Evolutionary conservation across 2,797 vertebrate species (phyloP), one percentile per base, ranked within the genome.

Genomic region (Thamnophis elegans): DNA sequence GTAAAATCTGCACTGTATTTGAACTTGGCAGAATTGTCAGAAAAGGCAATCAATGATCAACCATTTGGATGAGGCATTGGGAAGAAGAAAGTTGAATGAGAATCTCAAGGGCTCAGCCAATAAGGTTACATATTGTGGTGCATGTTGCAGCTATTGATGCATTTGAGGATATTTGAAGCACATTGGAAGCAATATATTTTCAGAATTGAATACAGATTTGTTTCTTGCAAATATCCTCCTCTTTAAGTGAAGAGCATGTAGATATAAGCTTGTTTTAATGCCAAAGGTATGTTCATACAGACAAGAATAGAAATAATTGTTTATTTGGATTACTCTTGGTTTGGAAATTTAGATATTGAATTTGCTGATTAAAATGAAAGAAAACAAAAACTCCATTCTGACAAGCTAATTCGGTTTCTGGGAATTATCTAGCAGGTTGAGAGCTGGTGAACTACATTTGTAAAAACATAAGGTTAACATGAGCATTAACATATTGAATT

Each of bases 381-480:
- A 92, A 95, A 94, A 78, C 85, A 93, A 91, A 94, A 92, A 8
- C 73, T 94, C 10, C 25, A 28, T 25, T 95, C 78, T 54, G 53
- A 68, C 56, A 93, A 0, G 28, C 14, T 91, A 0, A 89, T 47
- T 90, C 32, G 91, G n/a, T 59, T n/a, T 59, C 51, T 87, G 42
- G 82, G 82, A 73, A 60, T 54, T 90, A 55, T 55, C 36, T 91
- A 89, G 85, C 88, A 95, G 90, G 89, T 89, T 55, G 32, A 51
- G 93, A 91, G 88, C 42, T 95, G 18, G 28, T n/a, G 92, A 93
- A 47, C n/a, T 91, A 94, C 2, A 0, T 92, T 94, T 94, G 10
- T 13, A 86, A 91, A 85, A 94, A 82, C 25, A 53, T 53, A 90
- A 51, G 65, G 42, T 92, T 95, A 93, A 90, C 10, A 4, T 89